These are phyloP conservation scores for Ochropleura leucogaster DNA, from an alignment of 2,888 invertebrate genomes.

Conservation along the genomic window DNA sequence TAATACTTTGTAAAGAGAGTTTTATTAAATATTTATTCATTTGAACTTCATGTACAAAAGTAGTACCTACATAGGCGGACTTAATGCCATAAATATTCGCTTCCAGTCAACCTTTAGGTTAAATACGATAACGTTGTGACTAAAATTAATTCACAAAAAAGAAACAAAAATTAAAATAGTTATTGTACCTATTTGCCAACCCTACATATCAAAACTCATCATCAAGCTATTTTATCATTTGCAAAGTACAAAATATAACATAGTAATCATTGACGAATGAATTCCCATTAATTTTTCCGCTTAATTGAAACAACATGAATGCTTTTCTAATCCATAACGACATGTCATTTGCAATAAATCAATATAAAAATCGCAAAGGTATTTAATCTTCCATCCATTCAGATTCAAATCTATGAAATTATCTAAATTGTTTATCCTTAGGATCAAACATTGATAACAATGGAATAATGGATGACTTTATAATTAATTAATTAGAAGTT, in stretches of 20 bases:
- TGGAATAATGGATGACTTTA: slow-evolving; percentile 28
- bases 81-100: too few relatives aligned
- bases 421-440: slow-evolving; percentile 13
- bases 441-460: slow-evolving; percentile 17
- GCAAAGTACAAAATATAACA: not conserved
- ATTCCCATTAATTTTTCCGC: slow-evolving; percentile 9
- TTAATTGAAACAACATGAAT: slow-evolving; percentile 30
- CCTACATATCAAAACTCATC: not conserved
- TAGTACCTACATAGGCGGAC: too few relatives aligned
- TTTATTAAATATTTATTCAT: not conserved
- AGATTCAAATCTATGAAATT: slow-evolving; percentile 29
- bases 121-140: too few relatives aligned
- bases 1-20: not conserved
- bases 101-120: too few relatives aligned
- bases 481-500: slow-evolving; percentile 38
- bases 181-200: not conserved
- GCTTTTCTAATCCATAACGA: slow-evolving; percentile 14
- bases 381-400: slow-evolving; percentile 24
- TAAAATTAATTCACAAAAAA: too few relatives aligned
- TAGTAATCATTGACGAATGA: not conserved
- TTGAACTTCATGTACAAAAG: too few relatives aligned
- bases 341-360: slow-evolving; percentile 22
- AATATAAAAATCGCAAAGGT: slow-evolving; percentile 4
- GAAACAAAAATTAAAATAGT: not conserved
- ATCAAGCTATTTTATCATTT: not conserved